phyloP scores from a whole-genome alignment of 2,888 invertebrate species.

The Morpho deidamia region DNA sequence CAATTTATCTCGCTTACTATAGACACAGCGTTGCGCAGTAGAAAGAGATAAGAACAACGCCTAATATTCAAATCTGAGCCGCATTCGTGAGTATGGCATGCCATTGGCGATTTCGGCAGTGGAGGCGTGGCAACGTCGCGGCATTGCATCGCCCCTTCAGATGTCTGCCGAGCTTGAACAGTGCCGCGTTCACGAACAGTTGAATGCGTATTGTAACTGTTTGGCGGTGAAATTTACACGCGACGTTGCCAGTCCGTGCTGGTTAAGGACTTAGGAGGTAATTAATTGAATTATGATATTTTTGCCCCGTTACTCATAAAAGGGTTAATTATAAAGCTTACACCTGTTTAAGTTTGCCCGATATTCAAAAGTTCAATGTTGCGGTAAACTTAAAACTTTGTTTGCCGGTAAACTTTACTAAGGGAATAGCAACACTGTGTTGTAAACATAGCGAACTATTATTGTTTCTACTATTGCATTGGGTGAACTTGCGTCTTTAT shows the following conservation, averaged over 20 bases:
- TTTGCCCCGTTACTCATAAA: constrained; percentile 20
- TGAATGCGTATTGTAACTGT: constrained; percentile 69
- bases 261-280: constrained; percentile 57
- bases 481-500: too few relatives aligned
- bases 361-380: not conserved
- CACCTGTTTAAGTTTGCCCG: constrained; percentile 14
- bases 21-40: constrained; percentile 21
- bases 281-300: constrained; percentile 47
- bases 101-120: constrained; percentile 46
- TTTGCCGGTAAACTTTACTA: not conserved
- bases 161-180: constrained; percentile 54
- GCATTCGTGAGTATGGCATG: constrained; percentile 30
- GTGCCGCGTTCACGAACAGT: constrained; percentile 69
- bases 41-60: constrained; percentile 32
- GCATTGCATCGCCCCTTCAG: constrained; percentile 50
- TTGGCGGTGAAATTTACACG: constrained; percentile 53
- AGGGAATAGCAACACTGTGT: not conserved
- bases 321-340: constrained; percentile 16
- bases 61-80: constrained; percentile 32
- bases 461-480: too few relatives aligned
- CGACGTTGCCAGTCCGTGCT: constrained; percentile 61
- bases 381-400: not conserved
- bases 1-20: constrained; percentile 33
- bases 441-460: too few relatives aligned
- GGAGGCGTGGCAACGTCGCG: constrained; percentile 61